Evolutionary conservation across 2,113 vertebrate species (phyloP).

Genomic region (Dromiciops gliroides): DNA sequence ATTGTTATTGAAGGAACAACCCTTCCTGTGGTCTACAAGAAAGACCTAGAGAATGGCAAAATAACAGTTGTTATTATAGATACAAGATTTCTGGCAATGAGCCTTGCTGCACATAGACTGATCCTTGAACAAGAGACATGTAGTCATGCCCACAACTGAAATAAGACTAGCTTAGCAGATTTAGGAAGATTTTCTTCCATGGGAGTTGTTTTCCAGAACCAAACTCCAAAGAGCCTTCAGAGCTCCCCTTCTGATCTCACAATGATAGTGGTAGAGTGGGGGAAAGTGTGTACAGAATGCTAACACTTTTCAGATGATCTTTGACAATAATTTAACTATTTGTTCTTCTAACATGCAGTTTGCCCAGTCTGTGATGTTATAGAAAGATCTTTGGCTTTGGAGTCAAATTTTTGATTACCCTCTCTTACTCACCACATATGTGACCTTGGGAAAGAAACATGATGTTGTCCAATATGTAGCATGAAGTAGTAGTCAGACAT

Average conservation of each 20-base stretch:
- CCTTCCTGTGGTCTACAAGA: background rate
- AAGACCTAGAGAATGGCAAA: background rate
- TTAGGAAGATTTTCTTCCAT: background rate
- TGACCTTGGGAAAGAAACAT: background rate
- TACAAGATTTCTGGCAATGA: background rate
- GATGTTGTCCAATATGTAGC: background rate
- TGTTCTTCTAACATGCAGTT: background rate
- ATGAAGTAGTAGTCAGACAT: background rate
- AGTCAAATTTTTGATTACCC: background rate
- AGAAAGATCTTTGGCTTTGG: background rate
- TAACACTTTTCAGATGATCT: background rate
- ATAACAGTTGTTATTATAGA: background rate
- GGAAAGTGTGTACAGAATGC: background rate
- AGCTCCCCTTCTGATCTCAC: background rate
- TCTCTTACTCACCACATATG: background rate
- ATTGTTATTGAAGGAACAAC: background rate
- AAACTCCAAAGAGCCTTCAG: background rate
- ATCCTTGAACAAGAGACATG: background rate
- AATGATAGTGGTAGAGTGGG: background rate
- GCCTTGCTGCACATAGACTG: background rate
- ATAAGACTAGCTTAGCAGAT: background rate
- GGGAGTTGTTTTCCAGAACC: background rate
- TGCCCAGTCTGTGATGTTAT: background rate
- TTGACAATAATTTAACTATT: background rate
- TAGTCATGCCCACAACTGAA: background rate